These are phyloP conservation scores for Capreolus pygargus DNA, from an alignment of 2,113 vertebrate genomes.

Conservation along the genomic window DNA sequence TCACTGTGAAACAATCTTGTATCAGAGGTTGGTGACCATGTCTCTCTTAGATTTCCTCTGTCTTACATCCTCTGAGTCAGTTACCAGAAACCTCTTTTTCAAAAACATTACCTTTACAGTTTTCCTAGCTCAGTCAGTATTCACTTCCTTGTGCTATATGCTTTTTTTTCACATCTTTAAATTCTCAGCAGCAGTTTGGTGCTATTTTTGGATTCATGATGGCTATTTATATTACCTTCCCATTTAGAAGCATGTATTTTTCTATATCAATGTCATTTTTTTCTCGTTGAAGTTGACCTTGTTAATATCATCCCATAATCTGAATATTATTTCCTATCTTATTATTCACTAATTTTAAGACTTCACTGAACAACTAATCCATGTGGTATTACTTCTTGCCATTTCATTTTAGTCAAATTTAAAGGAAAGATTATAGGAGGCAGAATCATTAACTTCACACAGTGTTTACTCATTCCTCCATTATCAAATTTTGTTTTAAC, in stretches of 20 bases:
- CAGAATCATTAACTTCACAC: neutral
- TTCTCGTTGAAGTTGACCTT: neutral
- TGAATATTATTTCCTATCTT: neutral
- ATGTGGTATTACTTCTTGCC: neutral
- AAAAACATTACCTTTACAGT: neutral
- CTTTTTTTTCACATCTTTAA: neutral
- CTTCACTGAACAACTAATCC: neutral
- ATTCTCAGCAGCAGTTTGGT: neutral
- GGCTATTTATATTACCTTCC: neutral
- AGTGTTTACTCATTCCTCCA: neutral
- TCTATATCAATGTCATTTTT: neutral
- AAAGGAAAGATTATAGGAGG: neutral
- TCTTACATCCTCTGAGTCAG: neutral
- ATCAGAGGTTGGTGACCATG: neutral
- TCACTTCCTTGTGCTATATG: neutral
- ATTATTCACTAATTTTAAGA: neutral
- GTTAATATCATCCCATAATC: neutral
- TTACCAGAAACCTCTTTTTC: neutral
- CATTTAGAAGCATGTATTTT: neutral
- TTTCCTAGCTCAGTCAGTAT: neutral
- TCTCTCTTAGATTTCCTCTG: neutral
- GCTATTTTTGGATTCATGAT: neutral
- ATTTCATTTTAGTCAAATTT: neutral
- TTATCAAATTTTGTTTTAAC: neutral
- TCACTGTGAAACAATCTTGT: neutral